Evolutionary conservation across 2,888 invertebrate genomes (phyloP).

Genomic region (Apotomis betuletana): DNA sequence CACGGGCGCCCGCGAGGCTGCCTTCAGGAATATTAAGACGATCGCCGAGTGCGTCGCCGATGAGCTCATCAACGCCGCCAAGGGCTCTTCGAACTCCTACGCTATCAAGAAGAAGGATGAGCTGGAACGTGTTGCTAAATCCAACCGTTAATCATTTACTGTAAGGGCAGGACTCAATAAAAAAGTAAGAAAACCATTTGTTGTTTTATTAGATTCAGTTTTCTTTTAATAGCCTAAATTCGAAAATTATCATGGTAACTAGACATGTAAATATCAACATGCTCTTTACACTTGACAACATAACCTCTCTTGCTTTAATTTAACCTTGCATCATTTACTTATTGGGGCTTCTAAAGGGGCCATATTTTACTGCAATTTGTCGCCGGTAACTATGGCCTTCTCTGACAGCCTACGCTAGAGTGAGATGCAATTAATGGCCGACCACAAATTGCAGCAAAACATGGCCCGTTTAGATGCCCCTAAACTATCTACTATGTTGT

Average conservation of each 20-base stretch:
- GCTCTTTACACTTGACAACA: constrained; percentile 1
- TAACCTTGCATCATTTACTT: not conserved
- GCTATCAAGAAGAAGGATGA: constrained; percentile 99
- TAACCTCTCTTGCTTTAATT: constrained; percentile 8
- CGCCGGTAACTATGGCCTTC: no score
- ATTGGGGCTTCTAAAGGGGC: no score
- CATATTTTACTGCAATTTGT: no score
- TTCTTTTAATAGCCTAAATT: not conserved
- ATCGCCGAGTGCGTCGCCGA: constrained; percentile 99
- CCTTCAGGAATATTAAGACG: constrained; percentile 99
- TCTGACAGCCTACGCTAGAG: no score
- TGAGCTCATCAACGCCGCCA: constrained; percentile 99
- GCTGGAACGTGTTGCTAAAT: constrained; percentile 99
- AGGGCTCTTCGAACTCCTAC: constrained; percentile 99
- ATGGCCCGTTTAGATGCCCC: no score
- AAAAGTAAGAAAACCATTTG: constrained; percentile 50
- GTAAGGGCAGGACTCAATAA: constrained; percentile 55
- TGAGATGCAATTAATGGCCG: no score
- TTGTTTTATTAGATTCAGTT: constrained; percentile 42
- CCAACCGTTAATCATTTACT: constrained; percentile 94
- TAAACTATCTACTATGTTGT: not conserved
- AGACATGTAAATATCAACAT: constrained; percentile 15
- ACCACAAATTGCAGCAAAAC: no score
- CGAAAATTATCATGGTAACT: not conserved
- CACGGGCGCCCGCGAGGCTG: constrained; percentile 99